These are phyloP conservation scores for Oreochromis niloticus DNA, from an alignment of 2,113 vertebrate species.

Conservation along the genomic window DNA sequence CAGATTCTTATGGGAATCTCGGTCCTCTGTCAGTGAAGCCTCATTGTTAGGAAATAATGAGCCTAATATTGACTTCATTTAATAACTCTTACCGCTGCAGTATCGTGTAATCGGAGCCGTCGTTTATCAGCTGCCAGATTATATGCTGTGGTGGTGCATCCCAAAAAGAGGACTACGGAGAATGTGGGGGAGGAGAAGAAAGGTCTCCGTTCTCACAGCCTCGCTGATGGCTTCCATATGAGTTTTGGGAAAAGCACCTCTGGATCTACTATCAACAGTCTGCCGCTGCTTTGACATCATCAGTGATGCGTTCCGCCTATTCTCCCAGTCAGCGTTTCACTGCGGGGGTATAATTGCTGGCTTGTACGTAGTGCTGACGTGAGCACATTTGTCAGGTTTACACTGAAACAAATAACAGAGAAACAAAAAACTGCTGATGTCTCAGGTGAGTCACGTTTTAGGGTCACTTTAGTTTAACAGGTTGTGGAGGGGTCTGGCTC, in stretches of 20 bases:
- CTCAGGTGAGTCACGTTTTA: slow-evolving; percentile 13
- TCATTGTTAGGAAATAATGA: slow-evolving; percentile 35
- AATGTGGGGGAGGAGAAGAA: slow-evolving; percentile 64
- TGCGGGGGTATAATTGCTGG: slow-evolving; percentile 24
- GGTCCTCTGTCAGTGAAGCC: not conserved
- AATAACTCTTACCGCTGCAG: slow-evolving; percentile 7
- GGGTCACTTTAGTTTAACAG: not conserved
- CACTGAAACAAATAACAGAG: slow-evolving; percentile 24
- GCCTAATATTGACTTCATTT: slow-evolving; percentile 45
- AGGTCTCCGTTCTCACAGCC: slow-evolving; percentile 62
- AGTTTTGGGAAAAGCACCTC: slow-evolving; percentile 47
- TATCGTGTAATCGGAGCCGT: slow-evolving; percentile 36
- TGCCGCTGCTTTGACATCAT: slow-evolving; percentile 47
- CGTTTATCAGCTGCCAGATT: slow-evolving; percentile 52
- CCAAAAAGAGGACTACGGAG: slow-evolving; percentile 35
- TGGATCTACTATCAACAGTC: slow-evolving; percentile 50
- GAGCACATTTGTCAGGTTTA: slow-evolving; percentile 13
- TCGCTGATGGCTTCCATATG: slow-evolving; percentile 73
- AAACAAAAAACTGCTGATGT: slow-evolving; percentile 7
- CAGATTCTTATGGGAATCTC: slow-evolving; percentile 26
- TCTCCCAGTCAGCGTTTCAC: slow-evolving; percentile 17
- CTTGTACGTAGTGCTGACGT: slow-evolving; percentile 22
- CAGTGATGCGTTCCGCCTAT: not conserved
- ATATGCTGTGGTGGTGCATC: slow-evolving; percentile 41
- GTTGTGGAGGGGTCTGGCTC: not conserved